These are phyloP conservation scores for Progne subis DNA, from an alignment of 2,113 vertebrate species.

Conservation along the genomic window DNA sequence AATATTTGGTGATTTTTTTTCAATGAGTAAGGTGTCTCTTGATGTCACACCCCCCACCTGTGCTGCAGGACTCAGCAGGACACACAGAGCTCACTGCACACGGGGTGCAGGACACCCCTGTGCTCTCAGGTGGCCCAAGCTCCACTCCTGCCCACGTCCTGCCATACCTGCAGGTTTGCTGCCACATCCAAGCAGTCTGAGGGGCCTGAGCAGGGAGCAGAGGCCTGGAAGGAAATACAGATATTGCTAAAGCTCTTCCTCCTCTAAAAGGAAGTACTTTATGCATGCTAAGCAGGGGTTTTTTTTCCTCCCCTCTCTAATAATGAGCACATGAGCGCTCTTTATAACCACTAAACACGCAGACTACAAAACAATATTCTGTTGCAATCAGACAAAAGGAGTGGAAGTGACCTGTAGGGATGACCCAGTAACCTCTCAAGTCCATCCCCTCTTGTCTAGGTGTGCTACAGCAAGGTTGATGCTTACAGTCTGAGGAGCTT, in stretches of 20 bases:
- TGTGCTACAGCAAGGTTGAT: neutral
- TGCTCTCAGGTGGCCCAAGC: neutral
- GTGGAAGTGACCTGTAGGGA: neutral
- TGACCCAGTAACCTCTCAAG: neutral
- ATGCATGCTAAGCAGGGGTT: neutral
- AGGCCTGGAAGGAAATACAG: slow-evolving; percentile 8
- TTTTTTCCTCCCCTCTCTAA: fast-evolving
- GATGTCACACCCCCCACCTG: neutral
- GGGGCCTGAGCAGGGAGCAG: neutral
- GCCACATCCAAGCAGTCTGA: neutral
- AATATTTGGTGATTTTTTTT: neutral
- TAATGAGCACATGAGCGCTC: neutral
- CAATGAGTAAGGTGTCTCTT: neutral
- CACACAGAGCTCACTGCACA: neutral
- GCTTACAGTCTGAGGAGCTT: slow-evolving; percentile 35
- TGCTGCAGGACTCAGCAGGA: neutral
- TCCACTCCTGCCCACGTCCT: neutral
- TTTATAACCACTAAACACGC: neutral
- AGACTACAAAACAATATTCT: neutral
- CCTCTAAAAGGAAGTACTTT: neutral
- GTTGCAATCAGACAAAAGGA: neutral
- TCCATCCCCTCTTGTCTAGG: neutral
- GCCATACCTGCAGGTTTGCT: neutral
- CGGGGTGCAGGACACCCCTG: fast-evolving
- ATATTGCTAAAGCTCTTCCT: neutral